These are phyloP conservation scores for Pentamera pediparva DNA, from an alignment of 53 echinoderm and acorn worm genomes.

Conservation along the genomic window DNA sequence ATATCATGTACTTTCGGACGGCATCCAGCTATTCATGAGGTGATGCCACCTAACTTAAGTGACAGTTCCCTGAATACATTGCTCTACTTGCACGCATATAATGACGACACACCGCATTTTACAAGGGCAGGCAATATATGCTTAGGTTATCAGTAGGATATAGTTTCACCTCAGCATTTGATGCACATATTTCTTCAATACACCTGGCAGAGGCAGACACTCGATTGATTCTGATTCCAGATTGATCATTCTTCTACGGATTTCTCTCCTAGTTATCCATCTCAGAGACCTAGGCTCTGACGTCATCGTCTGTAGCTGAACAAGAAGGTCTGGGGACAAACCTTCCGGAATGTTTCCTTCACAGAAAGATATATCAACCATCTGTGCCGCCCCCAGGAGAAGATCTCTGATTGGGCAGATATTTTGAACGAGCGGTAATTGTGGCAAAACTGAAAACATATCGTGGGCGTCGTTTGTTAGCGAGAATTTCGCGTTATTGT, in stretches of 20 bases:
- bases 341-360: neutral
- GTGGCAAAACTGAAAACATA: slow-evolving; percentile 12
- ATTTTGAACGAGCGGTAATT: slow-evolving; percentile 22
- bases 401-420: neutral
- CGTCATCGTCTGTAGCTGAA: neutral
- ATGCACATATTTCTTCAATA: slow-evolving; percentile 13
- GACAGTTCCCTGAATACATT: too few species aligned
- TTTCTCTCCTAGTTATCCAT: slow-evolving; percentile 19
- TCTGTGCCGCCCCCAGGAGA: slow-evolving; percentile 14
- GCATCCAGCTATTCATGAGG: too few species aligned
- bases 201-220: neutral
- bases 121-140: neutral
- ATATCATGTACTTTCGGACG: too few species aligned
- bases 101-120: neutral
- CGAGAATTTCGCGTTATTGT: slow-evolving; percentile 14
- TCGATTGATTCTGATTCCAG: neutral
- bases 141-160: neutral
- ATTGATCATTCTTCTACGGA: slow-evolving; percentile 5
- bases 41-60: too few species aligned
- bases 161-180: neutral
- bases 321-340: slow-evolving; percentile 3
- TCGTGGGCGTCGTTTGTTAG: slow-evolving; percentile 27
- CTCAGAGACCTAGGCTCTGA: slow-evolving; percentile 8
- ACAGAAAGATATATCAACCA: slow-evolving; percentile 4
- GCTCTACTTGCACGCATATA: too few species aligned